phyloP scores from a whole-genome alignment of 2,113 vertebrate species.

The Gobiocypris rarus region DNA sequence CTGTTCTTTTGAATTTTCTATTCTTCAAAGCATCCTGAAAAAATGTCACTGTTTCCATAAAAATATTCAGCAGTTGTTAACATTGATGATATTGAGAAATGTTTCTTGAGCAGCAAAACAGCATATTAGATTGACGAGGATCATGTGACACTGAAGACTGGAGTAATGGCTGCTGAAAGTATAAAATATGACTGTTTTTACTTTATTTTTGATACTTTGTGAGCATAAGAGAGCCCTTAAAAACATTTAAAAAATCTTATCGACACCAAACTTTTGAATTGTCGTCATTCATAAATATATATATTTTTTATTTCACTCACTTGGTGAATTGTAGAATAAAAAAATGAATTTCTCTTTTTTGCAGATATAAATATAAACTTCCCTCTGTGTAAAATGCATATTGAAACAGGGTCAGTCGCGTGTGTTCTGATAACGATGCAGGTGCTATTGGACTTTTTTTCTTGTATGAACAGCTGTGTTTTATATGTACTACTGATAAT shows the following conservation, averaged over 20 bases:
- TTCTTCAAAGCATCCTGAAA: too few species aligned
- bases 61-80: too few species aligned
- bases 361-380: too few species aligned
- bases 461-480: slow-evolving; percentile 8
- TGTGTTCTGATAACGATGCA: not conserved
- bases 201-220: not conserved
- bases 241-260: not conserved
- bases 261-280: not conserved
- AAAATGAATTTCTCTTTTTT: too few species aligned
- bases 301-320: not conserved
- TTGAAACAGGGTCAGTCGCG: not conserved
- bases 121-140: not conserved
- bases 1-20: too few species aligned
- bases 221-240: not conserved
- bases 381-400: not conserved
- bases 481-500: not conserved
- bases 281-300: not conserved
- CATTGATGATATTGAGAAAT: too few species aligned
- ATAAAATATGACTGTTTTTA: too few species aligned
- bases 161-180: too few species aligned
- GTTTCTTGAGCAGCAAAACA: not conserved
- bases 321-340: not conserved
- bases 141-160: not conserved
- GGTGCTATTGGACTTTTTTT: not conserved
- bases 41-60: too few species aligned